Evolutionary conservation across 2,113 vertebrate species (phyloP), one percentile per base, ranked within the genome.

Genomic region (Sitta europaea): DNA sequence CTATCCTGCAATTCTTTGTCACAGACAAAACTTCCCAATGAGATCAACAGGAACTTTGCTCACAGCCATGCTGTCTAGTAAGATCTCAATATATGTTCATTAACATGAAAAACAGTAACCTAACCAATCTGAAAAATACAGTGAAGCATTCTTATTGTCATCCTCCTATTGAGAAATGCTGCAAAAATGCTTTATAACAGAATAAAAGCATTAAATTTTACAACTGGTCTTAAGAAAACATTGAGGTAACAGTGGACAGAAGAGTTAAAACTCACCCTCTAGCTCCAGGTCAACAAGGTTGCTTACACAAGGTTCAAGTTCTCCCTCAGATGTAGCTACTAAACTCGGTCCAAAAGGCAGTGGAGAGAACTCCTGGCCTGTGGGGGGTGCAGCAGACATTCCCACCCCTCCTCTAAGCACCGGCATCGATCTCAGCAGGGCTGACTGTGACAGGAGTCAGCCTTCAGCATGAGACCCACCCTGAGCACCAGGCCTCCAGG

Each of bases 41-140:
- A 42, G 54, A 87, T 82, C 70, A 92, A 84, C 27, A 88, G 59
- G 55, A 92, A 93, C 82, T 77, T 40, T 70, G 47, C 67, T 66
- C 47, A 87, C 54, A 75, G 58, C 74, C 51, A 68, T 50, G 15
- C 66, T 62, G 70, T 43, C 80, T 91, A 86, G 23, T 73, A 75
- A 75, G 71, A 79, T 68, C 74, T 92, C 79, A 90, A 65, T 70
- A 79, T 21, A 23, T 47, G 40, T 70, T 95, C 70, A 76, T 92
- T 91, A 89, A 71, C 50, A 55, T 18, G 51, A 92, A 95, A 86
- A 94, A 25, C 53, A 82, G 62, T 79, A 82, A 82, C 71, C 62
- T 47, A 91, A 82, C 54, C 33, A 50, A 75, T 54, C 14, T 48
- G 67, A 85, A 88, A 86, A 93, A 53, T 11, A 90, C 8, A 66